Evolutionary conservation across 1,140 invertebrate genomes (phyloP).

Genomic region (Drosophila ficusphila): DNA sequence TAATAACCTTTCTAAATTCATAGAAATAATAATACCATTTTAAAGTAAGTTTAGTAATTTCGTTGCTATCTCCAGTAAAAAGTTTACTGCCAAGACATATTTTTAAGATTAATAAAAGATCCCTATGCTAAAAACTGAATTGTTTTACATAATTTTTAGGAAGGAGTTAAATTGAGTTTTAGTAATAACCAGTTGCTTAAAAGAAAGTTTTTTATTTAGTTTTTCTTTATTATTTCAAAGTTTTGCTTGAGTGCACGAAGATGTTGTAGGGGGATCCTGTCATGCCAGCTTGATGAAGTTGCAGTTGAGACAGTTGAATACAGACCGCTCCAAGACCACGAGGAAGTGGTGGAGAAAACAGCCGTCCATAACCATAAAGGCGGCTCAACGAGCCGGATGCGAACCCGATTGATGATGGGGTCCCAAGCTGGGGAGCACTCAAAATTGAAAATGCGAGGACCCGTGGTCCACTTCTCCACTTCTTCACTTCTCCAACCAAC

Average conservation of each 20-base stretch:
- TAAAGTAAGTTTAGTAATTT: too few species aligned
- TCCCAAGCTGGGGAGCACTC: conserved; percentile 48
- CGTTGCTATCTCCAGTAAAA: too few species aligned
- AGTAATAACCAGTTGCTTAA: too few species aligned
- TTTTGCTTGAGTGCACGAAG: conserved; percentile 14
- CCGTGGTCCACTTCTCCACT: not conserved
- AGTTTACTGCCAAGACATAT: too few species aligned
- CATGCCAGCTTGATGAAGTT: conserved; percentile 66
- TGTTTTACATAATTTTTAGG: too few species aligned
- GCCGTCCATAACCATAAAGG: conserved; percentile 76
- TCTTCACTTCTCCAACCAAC: conserved; percentile 1
- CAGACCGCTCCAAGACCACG: conserved; percentile 34
- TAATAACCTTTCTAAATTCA: too few species aligned
- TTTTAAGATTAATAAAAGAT: too few species aligned
- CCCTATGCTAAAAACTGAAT: too few species aligned
- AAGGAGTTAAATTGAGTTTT: too few species aligned
- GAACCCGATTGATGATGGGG: conserved; percentile 69
- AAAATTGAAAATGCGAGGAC: conserved; percentile 62
- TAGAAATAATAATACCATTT: too few species aligned
- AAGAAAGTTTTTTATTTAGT: not conserved
- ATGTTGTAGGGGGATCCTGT: not conserved
- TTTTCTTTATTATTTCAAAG: too few species aligned
- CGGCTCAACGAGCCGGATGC: conserved; percentile 53
- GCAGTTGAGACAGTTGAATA: conserved; percentile 74
- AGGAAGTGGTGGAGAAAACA: conserved; percentile 10